Evolutionary conservation across 2,797 vertebrate species (phyloP).

Genomic region (Pogoniulus pusillus): DNA sequence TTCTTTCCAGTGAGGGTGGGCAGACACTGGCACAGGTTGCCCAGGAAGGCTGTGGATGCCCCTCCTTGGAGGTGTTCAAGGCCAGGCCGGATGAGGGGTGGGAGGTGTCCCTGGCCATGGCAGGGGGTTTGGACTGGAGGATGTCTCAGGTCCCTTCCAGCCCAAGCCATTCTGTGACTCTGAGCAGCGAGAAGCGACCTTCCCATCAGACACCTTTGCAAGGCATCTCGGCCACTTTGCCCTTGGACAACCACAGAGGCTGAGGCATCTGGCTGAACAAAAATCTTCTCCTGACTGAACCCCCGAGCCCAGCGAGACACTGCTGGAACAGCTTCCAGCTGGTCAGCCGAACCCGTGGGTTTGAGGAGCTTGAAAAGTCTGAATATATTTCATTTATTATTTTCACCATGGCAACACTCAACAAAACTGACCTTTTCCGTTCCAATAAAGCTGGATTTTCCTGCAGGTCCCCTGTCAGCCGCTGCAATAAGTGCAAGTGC

Average conservation of each 20-base stretch:
- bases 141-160: too few species aligned
- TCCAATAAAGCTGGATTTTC: constrained; percentile 81
- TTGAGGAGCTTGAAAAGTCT: constrained; percentile 56
- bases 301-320: background rate
- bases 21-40: too few species aligned
- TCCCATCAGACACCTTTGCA: background rate
- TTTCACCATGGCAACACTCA: constrained; percentile 78
- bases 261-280: background rate
- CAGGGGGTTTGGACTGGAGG: too few species aligned
- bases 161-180: too few species aligned
- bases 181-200: background rate
- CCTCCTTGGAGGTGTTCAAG: too few species aligned
- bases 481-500: constrained; percentile 51
- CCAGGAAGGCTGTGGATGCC: too few species aligned
- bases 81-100: too few species aligned
- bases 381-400: constrained; percentile 76
- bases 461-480: constrained; percentile 69
- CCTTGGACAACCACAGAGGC: background rate
- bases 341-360: constrained; percentile 30
- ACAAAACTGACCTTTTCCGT: constrained; percentile 81
- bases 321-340: constrained; percentile 47
- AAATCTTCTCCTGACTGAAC: background rate
- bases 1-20: too few species aligned
- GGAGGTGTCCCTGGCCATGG: too few species aligned
- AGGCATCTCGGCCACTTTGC: background rate